Base-by-base conservation (phyloP, 1,140 invertebrate genomes). In the Callitettix versicolor region DNA sequence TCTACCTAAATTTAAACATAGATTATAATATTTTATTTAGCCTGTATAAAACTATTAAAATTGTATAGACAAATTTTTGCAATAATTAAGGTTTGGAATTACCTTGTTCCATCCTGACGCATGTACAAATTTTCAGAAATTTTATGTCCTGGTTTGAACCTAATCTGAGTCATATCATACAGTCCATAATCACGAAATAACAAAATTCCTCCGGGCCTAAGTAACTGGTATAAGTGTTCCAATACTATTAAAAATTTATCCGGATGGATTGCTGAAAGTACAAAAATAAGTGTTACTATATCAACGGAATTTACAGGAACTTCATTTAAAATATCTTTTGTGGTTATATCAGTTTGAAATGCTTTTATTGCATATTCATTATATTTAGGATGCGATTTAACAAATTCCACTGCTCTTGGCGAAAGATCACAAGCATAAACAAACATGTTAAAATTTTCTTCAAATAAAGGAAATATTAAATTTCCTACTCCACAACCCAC, bases 401-500 rank as follows among this genome's bases (percentile, higher is more conserved):
- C 81, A 65, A 96, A 84, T 1, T 94, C 81, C 1, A 98, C 75
- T 1, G 95, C 95, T 72, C 86, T 79, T 30, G 84, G 81, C 6
- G 94, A 96, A 65, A 98, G 86, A 75, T 99, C 95, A 73, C 94
- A 98, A 3, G 89, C 93, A 69, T 90, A 89, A 61, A 95, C 82
- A 63, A 77, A 84, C 20, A 85, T 79, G 63, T 80, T 78, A 1
- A 76, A 66, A 26, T 83, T 79, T 63, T 90, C 89, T 67, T 93
- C 82, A 3, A 96, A 65, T 34, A 99, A 67, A 0, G 96, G 95
- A 73, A 90, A 98, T 46, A 98, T 76, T 65, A 98, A 88, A 73
- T 98, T 98, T 0, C 96, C 96, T 43, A 97, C 95, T 5, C 96
- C 96, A 74, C 95, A 98, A 0, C 96, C 96, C 18, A 97, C 79